phyloP scores from a whole-genome alignment of 2,888 invertebrate genomes.

The Nasonovia ribisnigri region DNA sequence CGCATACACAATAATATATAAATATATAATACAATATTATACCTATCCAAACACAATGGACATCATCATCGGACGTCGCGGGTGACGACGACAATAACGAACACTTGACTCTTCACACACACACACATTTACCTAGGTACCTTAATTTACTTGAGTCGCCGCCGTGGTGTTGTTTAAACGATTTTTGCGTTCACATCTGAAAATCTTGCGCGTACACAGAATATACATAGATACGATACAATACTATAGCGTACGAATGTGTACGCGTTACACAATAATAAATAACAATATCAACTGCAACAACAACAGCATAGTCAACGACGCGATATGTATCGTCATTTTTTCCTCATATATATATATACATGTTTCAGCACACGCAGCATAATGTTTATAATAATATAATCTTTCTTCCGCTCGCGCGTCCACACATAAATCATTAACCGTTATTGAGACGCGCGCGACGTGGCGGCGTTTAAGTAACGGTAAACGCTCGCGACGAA shows the following conservation, averaged over 20 bases:
- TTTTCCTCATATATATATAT: background rate
- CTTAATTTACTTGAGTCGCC: background rate
- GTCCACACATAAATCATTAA: background rate
- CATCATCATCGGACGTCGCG: conserved; percentile 5
- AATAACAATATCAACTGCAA: background rate
- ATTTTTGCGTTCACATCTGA: background rate
- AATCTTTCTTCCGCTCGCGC: background rate
- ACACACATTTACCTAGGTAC: background rate
- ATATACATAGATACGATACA: background rate
- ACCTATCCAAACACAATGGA: conserved; percentile 27
- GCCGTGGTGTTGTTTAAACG: conserved; percentile 16
- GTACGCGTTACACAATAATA: background rate
- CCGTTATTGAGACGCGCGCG: conserved; percentile 6
- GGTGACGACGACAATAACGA: conserved; percentile 36
- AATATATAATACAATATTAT: background rate
- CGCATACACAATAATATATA: background rate
- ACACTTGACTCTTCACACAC: conserved; percentile 40
- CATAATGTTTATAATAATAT: background rate
- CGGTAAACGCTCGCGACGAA: background rate
- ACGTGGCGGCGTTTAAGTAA: conserved; percentile 14
- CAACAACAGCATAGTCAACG: background rate
- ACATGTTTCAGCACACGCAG: background rate
- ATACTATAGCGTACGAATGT: background rate
- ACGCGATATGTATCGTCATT: background rate
- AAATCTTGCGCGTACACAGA: background rate